Evolutionary conservation across 1,140 invertebrate species (phyloP).

Genomic region (Bombus difficillimus): DNA sequence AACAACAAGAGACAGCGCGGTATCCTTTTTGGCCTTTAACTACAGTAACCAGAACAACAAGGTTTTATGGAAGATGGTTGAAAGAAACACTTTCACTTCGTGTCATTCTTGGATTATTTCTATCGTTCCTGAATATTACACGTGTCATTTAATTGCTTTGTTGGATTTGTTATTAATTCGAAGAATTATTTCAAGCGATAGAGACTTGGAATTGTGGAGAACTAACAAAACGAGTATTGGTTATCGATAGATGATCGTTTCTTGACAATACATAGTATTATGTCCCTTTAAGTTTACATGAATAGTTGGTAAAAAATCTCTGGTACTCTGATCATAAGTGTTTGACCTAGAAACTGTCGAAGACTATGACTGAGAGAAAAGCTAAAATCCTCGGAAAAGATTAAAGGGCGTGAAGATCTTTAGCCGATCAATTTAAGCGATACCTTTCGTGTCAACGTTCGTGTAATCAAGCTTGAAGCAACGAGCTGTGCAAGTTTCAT

Average conservation of each 20-base stretch:
- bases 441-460: constrained; percentile 1
- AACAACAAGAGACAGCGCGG: constrained; percentile 37
- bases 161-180: too few relatives aligned
- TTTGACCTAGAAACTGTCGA: background rate
- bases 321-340: too few relatives aligned
- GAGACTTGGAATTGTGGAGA: too few relatives aligned
- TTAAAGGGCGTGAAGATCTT: background rate
- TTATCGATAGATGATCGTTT: too few relatives aligned
- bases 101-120: too few relatives aligned
- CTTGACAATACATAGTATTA: too few relatives aligned
- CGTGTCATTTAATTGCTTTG: too few relatives aligned
- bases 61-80: background rate
- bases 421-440: background rate
- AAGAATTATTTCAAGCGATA: too few relatives aligned
- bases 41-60: background rate
- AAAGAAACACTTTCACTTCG: background rate
- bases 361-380: background rate
- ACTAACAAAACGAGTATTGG: too few relatives aligned
- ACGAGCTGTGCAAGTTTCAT: constrained; percentile 39
- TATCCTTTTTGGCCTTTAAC: background rate
- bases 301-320: too few relatives aligned
- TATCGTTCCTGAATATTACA: too few relatives aligned
- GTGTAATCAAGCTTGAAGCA: constrained; percentile 22
- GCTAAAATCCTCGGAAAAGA: background rate
- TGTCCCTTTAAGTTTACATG: too few relatives aligned